Conservation (phyloP, 2,113 vertebrate species). For the Chrysemys picta region DNA sequence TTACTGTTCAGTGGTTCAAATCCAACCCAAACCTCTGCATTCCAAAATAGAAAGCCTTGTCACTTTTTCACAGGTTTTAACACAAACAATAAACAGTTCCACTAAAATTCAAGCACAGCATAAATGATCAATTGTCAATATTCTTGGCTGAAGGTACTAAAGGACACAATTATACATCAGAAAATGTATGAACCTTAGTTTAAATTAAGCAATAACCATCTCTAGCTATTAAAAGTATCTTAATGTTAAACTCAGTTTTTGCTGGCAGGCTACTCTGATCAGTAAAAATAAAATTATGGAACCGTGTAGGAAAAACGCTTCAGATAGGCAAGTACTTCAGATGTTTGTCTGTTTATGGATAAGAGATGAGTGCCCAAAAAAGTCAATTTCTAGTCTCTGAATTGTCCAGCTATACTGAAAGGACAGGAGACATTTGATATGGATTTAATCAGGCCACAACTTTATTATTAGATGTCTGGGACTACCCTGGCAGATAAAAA, state of each 20-base stretch:
- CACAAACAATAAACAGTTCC: not conserved
- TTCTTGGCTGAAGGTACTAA: not conserved
- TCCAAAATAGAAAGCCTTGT: not conserved
- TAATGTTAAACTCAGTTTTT: not conserved
- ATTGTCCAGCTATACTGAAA: too few relatives aligned
- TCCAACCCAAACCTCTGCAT: fast-evolving
- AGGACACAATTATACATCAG: not conserved
- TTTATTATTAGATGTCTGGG: too few relatives aligned
- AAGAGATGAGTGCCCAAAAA: not conserved
- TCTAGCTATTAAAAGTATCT: not conserved
- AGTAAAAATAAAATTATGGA: not conserved
- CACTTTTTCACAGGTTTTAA: not conserved
- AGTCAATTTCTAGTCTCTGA: too few relatives aligned
- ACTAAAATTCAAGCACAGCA: not conserved
- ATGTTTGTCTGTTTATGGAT: not conserved
- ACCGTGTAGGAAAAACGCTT: not conserved
- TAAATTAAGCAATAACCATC: not conserved
- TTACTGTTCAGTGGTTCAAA: not conserved
- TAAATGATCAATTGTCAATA: not conserved
- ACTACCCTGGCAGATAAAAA: too few relatives aligned
- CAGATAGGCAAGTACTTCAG: not conserved
- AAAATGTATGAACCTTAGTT: not conserved
- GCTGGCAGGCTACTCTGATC: not conserved
- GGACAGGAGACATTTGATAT: too few relatives aligned
- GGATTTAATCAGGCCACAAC: too few relatives aligned